Percentiles rank a stretch among this genome's conserved stretches.
phyloP scores from a whole-genome alignment of 37 sponge, comb jelly and placozoan species.

The Petrosia ficiformis region DNA sequence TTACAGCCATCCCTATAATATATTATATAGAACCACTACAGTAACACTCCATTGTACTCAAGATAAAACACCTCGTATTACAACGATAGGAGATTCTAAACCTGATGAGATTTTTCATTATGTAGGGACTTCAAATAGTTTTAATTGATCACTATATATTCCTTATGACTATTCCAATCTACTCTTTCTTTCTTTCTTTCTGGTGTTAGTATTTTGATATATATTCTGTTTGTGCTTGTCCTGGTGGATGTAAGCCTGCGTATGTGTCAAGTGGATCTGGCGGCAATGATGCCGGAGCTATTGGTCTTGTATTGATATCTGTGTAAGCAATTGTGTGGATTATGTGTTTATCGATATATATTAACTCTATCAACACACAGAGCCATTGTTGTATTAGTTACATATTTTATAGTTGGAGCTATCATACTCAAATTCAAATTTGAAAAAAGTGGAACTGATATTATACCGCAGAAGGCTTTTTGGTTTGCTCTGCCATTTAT shows the following conservation, averaged over 20 bases:
- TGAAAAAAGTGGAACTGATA: slow-evolving; percentile 23
- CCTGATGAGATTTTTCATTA: too few species aligned
- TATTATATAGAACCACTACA: too few species aligned
- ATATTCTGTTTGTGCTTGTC: background rate
- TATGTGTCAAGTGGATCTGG: too few species aligned
- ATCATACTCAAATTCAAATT: slow-evolving; percentile 13
- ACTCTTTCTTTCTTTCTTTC: too few species aligned
- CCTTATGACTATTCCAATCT: too few species aligned
- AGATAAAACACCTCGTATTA: too few species aligned
- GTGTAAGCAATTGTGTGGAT: slow-evolving; percentile 9
- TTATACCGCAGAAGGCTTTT: slow-evolving; percentile 23
- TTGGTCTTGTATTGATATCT: slow-evolving; percentile 6
- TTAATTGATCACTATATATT: too few species aligned
- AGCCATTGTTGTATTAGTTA: background rate
- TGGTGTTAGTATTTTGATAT: background rate
- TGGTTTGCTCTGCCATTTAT: slow-evolving; percentile 32
- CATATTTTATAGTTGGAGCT: slow-evolving; percentile 27
- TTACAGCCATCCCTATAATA: too few species aligned
- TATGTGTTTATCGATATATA: background rate
- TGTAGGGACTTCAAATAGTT: too few species aligned
- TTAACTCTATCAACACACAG: background rate
- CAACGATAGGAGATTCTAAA: too few species aligned
- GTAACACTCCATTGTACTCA: too few species aligned
- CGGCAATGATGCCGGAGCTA: slow-evolving; percentile 1
- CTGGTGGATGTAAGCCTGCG: background rate